Percentiles rank a stretch among this genome's conserved stretches.
Conservation (phyloP, 2,888 invertebrate genomes). For the Bugulina stolonifera region DNA sequence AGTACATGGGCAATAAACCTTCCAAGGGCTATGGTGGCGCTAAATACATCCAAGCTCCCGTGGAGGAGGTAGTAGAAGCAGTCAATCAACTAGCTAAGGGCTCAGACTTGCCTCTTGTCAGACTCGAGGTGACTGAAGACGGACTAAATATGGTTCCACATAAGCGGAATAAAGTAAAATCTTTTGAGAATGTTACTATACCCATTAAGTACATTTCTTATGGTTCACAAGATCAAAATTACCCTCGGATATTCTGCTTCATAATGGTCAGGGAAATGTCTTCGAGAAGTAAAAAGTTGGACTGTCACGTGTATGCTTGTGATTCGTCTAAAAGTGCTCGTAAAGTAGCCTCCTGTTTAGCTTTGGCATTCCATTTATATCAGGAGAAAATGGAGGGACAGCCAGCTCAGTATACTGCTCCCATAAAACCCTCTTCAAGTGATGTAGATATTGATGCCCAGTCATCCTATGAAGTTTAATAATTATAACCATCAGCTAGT, state of each 20-base stretch:
- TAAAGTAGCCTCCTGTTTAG: constrained; percentile 41
- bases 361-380: constrained; percentile 39
- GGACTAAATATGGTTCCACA: constrained; percentile 45
- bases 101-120: constrained; percentile 45
- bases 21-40: constrained; percentile 45
- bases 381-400: constrained; percentile 34
- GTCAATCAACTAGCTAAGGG: constrained; percentile 38
- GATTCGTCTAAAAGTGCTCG: constrained; percentile 41
- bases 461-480: constrained; percentile 7
- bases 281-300: constrained; percentile 38
- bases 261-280: constrained; percentile 49
- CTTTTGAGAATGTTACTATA: constrained; percentile 36
- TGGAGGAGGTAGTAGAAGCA: constrained; percentile 44
- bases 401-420: not conserved
- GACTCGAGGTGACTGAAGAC: constrained; percentile 42
- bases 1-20: constrained; percentile 46
- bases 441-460: not conserved
- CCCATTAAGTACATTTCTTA: constrained; percentile 52
- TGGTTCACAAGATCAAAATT: constrained; percentile 50
- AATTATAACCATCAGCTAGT: too few relatives aligned
- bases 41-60: constrained; percentile 44
- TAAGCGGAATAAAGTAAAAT: constrained; percentile 37
- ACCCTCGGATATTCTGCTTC: constrained; percentile 47
- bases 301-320: constrained; percentile 48
- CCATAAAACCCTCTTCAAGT: not conserved